A percentile compares a stretch with the other conserved stretches of the same genome.
These are phyloP conservation scores for Oreochromis aureus DNA, from an alignment of 2,113 vertebrate genomes.

Conservation along the genomic window DNA sequence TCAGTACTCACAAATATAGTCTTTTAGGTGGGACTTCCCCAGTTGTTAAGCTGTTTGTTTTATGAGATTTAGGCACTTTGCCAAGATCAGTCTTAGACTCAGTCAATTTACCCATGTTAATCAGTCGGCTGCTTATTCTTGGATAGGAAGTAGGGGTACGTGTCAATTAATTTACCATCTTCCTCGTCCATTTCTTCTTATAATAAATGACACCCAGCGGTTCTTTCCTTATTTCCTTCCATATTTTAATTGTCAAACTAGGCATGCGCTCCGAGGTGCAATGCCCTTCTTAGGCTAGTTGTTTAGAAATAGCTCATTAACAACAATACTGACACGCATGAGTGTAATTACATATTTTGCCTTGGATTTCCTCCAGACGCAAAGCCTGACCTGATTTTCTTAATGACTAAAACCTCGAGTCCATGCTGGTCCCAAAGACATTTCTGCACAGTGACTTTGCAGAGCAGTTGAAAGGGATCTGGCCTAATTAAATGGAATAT, in stretches of 20 bases:
- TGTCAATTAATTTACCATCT: not conserved
- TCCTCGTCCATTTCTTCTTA: not conserved
- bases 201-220: not conserved
- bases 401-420: conserved; percentile 64
- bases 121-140: not conserved
- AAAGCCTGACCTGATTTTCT: conserved; percentile 60
- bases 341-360: conserved; percentile 51
- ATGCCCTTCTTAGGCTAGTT: not conserved
- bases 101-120: not conserved
- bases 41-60: not conserved
- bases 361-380: conserved; percentile 39
- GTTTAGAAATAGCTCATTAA: conserved; percentile 42
- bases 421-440: conserved; percentile 43
- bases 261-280: conserved; percentile 3
- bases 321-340: conserved; percentile 31
- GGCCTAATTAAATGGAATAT: conserved; percentile 66
- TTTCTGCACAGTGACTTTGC: conserved; percentile 34
- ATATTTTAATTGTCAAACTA: not conserved
- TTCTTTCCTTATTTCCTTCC: not conserved
- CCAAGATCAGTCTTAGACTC: not conserved
- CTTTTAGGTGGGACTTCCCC: not conserved
- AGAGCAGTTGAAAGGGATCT: conserved; percentile 49
- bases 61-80: not conserved
- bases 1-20: not conserved
- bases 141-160: no score